Base-by-base conservation (phyloP, 2,113 vertebrate species). In the Pterocles orientalis region DNA sequence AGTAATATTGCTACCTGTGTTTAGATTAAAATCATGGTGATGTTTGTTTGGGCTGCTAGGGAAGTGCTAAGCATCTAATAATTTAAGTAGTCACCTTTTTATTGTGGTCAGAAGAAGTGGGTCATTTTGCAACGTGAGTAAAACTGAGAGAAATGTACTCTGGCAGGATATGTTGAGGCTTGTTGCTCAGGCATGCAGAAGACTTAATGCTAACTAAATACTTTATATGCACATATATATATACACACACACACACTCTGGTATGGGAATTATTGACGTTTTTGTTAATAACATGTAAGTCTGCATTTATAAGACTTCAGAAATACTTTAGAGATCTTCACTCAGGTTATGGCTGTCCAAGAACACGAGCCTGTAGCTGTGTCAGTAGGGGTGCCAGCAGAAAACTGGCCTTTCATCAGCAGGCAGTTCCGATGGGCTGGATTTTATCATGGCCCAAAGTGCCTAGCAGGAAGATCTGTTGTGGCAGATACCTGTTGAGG, bases 1-100 rank as follows among this genome's bases (percentile, higher is more conserved):
- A 50, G 33, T 45, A 54, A 6, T 78, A 21, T 24, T 2, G 1
- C 19, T 45, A 5, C 1, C 0, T 29, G 21, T 33, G 3, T 71
- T 85, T 56, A 45, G 58, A 60, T 95, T 43, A n/a, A 71, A 68
- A 34, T 31, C 10, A 6, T 20, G 5, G 31, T 45, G 43, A 1
- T 71, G 31, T 60, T 33, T 62, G 9, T 76, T 88, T 69, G 53
- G 77, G 16, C 39, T 54, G 14, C 51, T 47, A 48, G 75, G 41
- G 18, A 41, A 68, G 50, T 56, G 43, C 26, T 84, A n/a, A 77
- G 10, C 9, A 17, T 65, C 28, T 90, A 33, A 28, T 57, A 50
- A 73, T 92, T 72, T 23, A 41, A 47, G 15, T 29, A 71, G 19
- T 76, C 39, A 12, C 21, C 18, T 83, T 72, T 85, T 85, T n/a